Evolutionary conservation across 2,113 vertebrate genomes (phyloP).

Genomic region (Rhabdomys dilectus): DNA sequence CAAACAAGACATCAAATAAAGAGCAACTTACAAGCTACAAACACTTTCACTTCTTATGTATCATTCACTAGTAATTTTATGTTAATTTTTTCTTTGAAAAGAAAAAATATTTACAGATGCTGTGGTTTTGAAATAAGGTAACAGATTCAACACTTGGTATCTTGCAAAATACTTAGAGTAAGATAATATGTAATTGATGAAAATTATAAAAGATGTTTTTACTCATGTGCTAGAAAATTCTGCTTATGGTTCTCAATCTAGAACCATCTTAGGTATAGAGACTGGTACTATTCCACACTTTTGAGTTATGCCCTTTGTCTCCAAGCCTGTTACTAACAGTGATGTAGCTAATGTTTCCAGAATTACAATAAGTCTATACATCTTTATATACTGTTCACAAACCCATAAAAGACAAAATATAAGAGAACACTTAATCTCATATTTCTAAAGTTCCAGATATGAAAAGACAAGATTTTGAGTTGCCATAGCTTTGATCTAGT

Average conservation of each 20-base stretch:
- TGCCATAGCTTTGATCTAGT: neutral
- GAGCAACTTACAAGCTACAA: neutral
- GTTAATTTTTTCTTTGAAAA: neutral
- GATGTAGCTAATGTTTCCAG: neutral
- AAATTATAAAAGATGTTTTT: neutral
- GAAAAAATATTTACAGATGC: neutral
- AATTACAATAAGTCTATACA: neutral
- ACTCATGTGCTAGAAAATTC: neutral
- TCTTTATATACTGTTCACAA: neutral
- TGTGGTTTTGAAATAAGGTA: neutral
- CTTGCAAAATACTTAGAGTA: neutral
- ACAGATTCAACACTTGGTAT: neutral
- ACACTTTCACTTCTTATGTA: neutral
- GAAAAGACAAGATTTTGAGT: neutral
- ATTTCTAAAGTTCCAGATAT: neutral
- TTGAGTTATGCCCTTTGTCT: neutral
- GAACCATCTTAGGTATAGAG: neutral
- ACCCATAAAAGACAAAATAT: neutral
- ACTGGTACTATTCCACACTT: neutral
- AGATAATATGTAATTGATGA: neutral
- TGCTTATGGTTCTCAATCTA: neutral
- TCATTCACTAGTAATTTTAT: neutral
- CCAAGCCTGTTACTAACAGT: neutral
- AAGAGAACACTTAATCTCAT: neutral
- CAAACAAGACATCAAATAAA: slow-evolving; percentile 15